These are phyloP conservation scores for Trididemnum nubilum DNA, from an alignment of 23 tunicate species.

Conservation along the genomic window DNA sequence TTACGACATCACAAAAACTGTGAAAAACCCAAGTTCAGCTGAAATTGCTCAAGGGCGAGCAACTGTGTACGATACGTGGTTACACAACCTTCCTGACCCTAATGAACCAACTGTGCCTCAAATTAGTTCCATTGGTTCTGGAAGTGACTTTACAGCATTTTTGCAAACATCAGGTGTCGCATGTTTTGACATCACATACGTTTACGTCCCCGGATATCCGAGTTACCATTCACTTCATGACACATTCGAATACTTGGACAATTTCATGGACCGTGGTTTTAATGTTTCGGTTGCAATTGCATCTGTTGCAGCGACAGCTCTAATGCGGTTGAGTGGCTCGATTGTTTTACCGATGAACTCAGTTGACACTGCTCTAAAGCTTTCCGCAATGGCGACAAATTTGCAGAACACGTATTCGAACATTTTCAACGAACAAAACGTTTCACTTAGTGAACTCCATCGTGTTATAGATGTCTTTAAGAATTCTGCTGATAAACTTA, in stretches of 20 bases:
- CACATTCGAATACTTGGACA: constrained; percentile 77
- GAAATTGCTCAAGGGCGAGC: constrained; percentile 55
- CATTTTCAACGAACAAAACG: constrained; percentile 23
- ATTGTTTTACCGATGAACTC: constrained; percentile 53
- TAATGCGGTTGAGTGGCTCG: constrained; percentile 34
- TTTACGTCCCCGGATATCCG: constrained; percentile 69
- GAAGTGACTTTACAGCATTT: constrained; percentile 86
- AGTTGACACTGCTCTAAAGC: constrained; percentile 52
- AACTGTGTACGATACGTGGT: constrained; percentile 90
- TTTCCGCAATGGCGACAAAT: constrained; percentile 24
- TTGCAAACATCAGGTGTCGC: constrained; percentile 78
- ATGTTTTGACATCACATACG: constrained; percentile 71
- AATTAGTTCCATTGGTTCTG: constrained; percentile 62
- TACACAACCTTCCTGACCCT: constrained; percentile 39
- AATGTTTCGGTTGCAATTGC: constrained; percentile 62
- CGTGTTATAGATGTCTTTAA: constrained; percentile 21
- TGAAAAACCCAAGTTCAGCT: constrained; percentile 56
- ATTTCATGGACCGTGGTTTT: constrained; percentile 68
- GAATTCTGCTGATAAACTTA: constrained; percentile 15
- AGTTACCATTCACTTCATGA: constrained; percentile 90
- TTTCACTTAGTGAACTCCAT: constrained; percentile 37
- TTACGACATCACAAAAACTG: constrained; percentile 43
- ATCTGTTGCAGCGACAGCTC: constrained; percentile 41
- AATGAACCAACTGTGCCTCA: constrained; percentile 45
- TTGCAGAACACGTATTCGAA: constrained; percentile 29